phyloP scores from a whole-genome alignment of 2,888 invertebrate species.

The Drosophila falleni region DNA sequence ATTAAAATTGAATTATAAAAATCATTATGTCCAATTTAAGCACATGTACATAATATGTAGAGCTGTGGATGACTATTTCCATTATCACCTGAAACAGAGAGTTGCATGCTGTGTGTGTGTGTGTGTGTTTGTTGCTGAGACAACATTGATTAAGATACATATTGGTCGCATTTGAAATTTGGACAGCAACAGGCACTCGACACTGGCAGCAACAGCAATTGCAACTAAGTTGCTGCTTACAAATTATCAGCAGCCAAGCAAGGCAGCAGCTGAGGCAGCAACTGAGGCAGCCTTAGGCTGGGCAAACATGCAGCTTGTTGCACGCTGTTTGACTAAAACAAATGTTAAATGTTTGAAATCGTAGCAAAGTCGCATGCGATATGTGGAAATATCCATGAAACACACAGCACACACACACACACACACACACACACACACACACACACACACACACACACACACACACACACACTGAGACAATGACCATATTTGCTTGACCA shows the following conservation, averaged over 20 bases:
- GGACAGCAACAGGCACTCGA: slow-evolving; percentile 58
- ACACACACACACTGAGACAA: slow-evolving; percentile 43
- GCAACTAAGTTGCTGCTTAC: slow-evolving; percentile 59
- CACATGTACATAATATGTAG: background rate
- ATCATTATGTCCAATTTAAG: slow-evolving; percentile 19
- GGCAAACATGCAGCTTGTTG: slow-evolving; percentile 62
- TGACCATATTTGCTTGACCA: slow-evolving; percentile 71
- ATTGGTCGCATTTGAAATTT: slow-evolving; percentile 52
- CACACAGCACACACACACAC: slow-evolving; percentile 27
- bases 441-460: slow-evolving; percentile 27
- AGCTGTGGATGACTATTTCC: slow-evolving; percentile 1
- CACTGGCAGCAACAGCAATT: slow-evolving; percentile 36
- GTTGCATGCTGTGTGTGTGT: slow-evolving; percentile 19
- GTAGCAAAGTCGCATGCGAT: slow-evolving; percentile 67
- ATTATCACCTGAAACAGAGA: slow-evolving; percentile 24
- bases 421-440: slow-evolving; percentile 18
- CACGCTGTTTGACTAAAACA: slow-evolving; percentile 59
- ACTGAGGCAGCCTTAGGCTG: slow-evolving; percentile 49
- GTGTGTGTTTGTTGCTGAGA: slow-evolving; percentile 11
- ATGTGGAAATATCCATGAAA: slow-evolving; percentile 59
- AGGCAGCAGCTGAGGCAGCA: slow-evolving; percentile 55
- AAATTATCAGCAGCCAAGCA: slow-evolving; percentile 71
- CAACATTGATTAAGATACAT: slow-evolving; percentile 58
- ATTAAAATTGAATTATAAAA: background rate
- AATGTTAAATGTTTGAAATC: slow-evolving; percentile 72